Percentiles rank a stretch among this genome's conserved stretches.
These are phyloP conservation scores for Pachyramphus minor DNA, from an alignment of 2,113 vertebrate genomes.

Conservation along the genomic window DNA sequence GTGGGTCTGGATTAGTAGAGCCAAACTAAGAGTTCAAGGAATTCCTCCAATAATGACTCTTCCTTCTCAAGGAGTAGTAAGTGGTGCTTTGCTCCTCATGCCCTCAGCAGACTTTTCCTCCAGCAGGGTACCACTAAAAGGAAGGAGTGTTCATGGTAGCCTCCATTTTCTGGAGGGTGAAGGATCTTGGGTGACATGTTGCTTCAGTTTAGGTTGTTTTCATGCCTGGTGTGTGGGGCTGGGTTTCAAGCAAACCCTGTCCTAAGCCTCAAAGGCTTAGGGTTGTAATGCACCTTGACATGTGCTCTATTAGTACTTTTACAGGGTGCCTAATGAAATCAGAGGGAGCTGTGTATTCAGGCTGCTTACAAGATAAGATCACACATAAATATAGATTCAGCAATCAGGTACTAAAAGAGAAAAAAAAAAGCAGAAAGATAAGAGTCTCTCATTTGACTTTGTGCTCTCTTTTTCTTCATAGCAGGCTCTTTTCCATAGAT, in stretches of 20 bases:
- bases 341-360: neutral
- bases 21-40: neutral
- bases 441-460: conserved; percentile 25
- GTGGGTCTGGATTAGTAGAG: neutral
- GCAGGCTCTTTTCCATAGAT: neutral
- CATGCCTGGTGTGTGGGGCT: neutral
- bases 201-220: neutral
- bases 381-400: neutral
- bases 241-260: neutral
- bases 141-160: neutral
- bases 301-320: neutral
- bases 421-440: neutral
- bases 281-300: neutral
- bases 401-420: neutral
- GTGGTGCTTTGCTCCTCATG: neutral
- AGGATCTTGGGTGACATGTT: neutral
- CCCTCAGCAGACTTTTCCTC: neutral
- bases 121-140: neutral
- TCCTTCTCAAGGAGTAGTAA: neutral
- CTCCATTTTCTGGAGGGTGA: neutral
- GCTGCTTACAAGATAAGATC: neutral
- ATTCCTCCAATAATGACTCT: neutral
- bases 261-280: neutral
- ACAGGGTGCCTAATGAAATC: neutral
- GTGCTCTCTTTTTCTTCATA: neutral